Conservation (phyloP, 2,113 vertebrate species). For the Pseudorasbora parva region DNA sequence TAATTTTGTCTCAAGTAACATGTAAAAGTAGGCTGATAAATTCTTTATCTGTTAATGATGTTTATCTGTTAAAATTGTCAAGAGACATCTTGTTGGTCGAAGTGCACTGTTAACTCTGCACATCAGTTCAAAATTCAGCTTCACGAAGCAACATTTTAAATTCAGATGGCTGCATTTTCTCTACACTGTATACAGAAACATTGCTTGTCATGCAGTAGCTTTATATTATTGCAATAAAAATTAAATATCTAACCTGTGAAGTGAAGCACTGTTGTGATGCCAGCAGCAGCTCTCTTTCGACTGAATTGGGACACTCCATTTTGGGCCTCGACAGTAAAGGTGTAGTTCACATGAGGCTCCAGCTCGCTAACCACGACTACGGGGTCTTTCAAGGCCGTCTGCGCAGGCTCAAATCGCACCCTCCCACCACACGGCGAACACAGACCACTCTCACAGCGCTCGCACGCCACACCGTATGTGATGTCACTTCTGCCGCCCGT, state of each 20-base stretch:
- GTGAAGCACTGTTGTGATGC: conserved; percentile 83
- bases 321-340: conserved; percentile 85
- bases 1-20: background rate
- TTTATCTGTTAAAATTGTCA: background rate
- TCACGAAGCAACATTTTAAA: background rate
- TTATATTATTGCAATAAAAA: background rate
- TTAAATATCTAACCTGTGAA: conserved; percentile 81
- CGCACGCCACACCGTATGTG: conserved; percentile 83
- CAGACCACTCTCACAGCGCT: conserved; percentile 79
- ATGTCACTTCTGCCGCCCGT: conserved; percentile 83
- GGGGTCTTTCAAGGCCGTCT: conserved; percentile 66
- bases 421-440: conserved; percentile 83
- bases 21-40: background rate
- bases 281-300: conserved; percentile 66
- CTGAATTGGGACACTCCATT: conserved; percentile 85
- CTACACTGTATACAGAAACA: background rate
- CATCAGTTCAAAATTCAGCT: background rate
- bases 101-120: background rate
- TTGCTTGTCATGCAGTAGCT: background rate
- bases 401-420: conserved; percentile 77
- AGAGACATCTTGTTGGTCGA: too few relatives aligned
- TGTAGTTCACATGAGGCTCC: conserved; percentile 93
- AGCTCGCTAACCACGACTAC: conserved; percentile 78
- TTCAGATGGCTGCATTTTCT: background rate
- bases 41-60: background rate